A percentile compares a stretch with the other conserved stretches of the same genome.
phyloP scores from a whole-genome alignment of 2,113 vertebrate genomes.

The Labrus mixtus region DNA sequence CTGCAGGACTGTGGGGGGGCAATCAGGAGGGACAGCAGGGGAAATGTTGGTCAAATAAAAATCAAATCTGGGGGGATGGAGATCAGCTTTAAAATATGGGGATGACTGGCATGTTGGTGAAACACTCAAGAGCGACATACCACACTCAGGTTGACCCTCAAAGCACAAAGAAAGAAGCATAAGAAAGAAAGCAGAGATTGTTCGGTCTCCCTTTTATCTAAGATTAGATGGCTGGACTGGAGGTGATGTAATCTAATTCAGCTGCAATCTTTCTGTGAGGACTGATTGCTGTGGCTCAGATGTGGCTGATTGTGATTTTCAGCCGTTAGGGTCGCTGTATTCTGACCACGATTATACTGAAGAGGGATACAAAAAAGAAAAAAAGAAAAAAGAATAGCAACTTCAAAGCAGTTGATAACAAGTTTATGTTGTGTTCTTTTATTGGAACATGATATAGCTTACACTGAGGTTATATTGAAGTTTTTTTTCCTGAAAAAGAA shows the following conservation, averaged over 20 bases:
- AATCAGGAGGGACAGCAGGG: conserved; percentile 64
- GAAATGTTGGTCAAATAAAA: conserved; percentile 62
- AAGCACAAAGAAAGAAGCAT: conserved; percentile 29
- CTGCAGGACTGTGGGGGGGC: conserved; percentile 69
- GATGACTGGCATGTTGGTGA: conserved; percentile 36
- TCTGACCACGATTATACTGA: conserved; percentile 52
- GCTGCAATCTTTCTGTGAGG: conserved; percentile 64
- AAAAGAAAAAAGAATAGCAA: neutral
- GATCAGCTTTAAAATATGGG: conserved; percentile 6
- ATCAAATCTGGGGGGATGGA: conserved; percentile 28
- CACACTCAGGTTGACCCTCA: conserved; percentile 52
- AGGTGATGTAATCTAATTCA: conserved; percentile 78
- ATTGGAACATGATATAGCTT: conserved; percentile 22
- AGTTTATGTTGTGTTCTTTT: conserved; percentile 22
- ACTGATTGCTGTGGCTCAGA: conserved; percentile 70
- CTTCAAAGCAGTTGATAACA: conserved; percentile 40
- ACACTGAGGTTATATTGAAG: conserved; percentile 7
- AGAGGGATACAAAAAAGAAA: conserved; percentile 16
- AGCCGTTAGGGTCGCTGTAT: conserved; percentile 49
- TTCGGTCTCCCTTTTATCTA: conserved; percentile 70
- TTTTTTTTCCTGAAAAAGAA: neutral
- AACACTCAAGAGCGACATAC: conserved; percentile 34
- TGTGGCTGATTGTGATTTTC: conserved; percentile 73
- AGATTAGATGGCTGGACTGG: conserved; percentile 68
- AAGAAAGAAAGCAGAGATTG: conserved; percentile 46